These are phyloP conservation scores for Druceiella hillmani DNA, from an alignment of 2,888 invertebrate species.

Conservation along the genomic window DNA sequence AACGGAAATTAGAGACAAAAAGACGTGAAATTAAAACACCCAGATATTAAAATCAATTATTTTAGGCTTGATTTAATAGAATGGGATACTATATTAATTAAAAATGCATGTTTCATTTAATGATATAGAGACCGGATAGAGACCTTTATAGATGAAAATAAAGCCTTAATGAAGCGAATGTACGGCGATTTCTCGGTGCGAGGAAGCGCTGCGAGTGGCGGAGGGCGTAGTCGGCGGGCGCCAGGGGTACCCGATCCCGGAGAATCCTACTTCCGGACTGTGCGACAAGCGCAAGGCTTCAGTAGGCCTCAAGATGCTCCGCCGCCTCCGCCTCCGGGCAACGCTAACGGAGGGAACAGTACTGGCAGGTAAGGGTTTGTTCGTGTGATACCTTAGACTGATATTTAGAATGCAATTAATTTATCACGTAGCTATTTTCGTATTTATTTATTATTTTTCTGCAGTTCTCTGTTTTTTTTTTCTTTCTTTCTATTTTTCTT, in stretches of 20 bases:
- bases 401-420: background rate
- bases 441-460: too few relatives aligned
- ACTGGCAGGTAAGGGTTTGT: slow-evolving; percentile 39
- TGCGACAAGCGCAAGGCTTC: slow-evolving; percentile 34
- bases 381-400: slow-evolving; percentile 1
- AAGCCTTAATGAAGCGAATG: slow-evolving; percentile 89
- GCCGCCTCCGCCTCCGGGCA: slow-evolving; percentile 7
- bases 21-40: too few relatives aligned
- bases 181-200: slow-evolving; percentile 82
- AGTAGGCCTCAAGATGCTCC: slow-evolving; percentile 19
- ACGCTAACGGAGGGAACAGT: slow-evolving; percentile 31
- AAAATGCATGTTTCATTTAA: too few relatives aligned
- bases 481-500: too few relatives aligned
- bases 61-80: too few relatives aligned
- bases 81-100: too few relatives aligned
- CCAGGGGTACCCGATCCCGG: slow-evolving; percentile 52
- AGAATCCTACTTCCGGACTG: slow-evolving; percentile 40
- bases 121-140: slow-evolving; percentile 92
- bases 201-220: slow-evolving; percentile 47
- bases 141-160: slow-evolving; percentile 89
- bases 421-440: slow-evolving; percentile 5
- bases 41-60: too few relatives aligned
- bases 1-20: too few relatives aligned
- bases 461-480: too few relatives aligned
- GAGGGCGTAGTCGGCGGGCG: slow-evolving; percentile 39